Evolutionary conservation across 2,888 invertebrate genomes (phyloP), one percentile per base, ranked within the genome.

Genomic region (Alcis repandata): DNA sequence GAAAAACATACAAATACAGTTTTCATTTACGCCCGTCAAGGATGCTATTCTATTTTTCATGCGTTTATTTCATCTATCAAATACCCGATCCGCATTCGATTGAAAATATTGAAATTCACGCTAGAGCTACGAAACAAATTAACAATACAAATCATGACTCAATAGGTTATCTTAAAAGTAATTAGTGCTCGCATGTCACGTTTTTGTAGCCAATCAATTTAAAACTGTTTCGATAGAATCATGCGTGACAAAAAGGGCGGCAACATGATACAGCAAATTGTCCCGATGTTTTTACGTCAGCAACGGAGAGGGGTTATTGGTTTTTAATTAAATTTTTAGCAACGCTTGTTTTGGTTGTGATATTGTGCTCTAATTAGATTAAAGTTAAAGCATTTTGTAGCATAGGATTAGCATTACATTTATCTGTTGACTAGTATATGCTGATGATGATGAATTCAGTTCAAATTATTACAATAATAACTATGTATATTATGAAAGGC

Each of bases 231-330:
- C 54, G 38, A 54, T 53, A 45, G 46, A 61, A 62, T 59, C 48
- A 68, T 49, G 58, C 51, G 45, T 64, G 32, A 58, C 51, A 63
- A 58, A 64, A 64, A 66, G 61, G 51, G 19, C 38, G 8, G n/a
- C 54, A 33, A 43, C 56, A 70, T 70, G 65, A 65, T 59, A 70
- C 48, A 61, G 54, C 70, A 68, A 70, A 63, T 73, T 65, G 70
- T 59, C 52, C 20, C 22, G 45, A 32, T 51, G 32, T 63, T 63
- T 63, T 64, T 36, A 48, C 43, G 36, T 59, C 40, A 33, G 17
- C 32, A 19, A 10, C 40, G 20, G 36, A 65, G 43, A 59, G 51
- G 49, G 33, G 60, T 32, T 51, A 57, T 65, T 52, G 60, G 32
- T 15, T 60, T 60, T 60, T 51, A 56, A 59, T 56, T 36, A 59